A percentile compares a stretch with the other conserved stretches of the same genome.
These are phyloP conservation scores for Istiophorus platypterus DNA, from an alignment of 2,113 vertebrate species.

Conservation along the genomic window DNA sequence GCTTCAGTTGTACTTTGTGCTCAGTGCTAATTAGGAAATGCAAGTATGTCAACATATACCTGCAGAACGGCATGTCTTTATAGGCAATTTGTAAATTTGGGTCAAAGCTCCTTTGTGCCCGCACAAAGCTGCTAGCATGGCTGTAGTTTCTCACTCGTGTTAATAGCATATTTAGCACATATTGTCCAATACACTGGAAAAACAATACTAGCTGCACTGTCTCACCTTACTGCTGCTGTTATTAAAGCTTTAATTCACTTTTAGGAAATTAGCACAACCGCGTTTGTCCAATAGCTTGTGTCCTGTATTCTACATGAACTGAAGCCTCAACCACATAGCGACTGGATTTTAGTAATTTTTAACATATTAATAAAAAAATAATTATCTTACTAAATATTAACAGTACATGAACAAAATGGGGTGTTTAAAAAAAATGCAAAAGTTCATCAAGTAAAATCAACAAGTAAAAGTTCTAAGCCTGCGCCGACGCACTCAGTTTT, in stretches of 20 bases:
- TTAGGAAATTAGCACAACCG: background rate
- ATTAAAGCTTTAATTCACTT: background rate
- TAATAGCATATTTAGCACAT: background rate
- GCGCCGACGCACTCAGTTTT: background rate
- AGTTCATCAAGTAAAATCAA: background rate
- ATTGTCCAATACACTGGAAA: background rate
- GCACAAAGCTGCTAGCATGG: background rate
- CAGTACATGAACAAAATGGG: constrained; percentile 17
- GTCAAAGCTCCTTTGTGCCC: background rate
- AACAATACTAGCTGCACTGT: background rate
- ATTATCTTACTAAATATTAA: constrained; percentile 19
- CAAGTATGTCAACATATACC: background rate
- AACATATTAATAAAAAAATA: constrained; percentile 7
- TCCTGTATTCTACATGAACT: background rate
- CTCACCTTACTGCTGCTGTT: background rate
- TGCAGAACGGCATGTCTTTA: background rate
- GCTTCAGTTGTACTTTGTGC: background rate
- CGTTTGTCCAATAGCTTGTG: background rate
- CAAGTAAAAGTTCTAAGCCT: background rate
- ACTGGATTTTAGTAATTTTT: background rate
- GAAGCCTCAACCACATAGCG: background rate
- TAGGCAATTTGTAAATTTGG: background rate
- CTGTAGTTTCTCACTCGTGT: no score
- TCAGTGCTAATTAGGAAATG: background rate
- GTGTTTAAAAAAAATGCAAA: background rate